Conservation (phyloP, 2,797 vertebrate species). For the Pseudocheirus occidentalis region DNA sequence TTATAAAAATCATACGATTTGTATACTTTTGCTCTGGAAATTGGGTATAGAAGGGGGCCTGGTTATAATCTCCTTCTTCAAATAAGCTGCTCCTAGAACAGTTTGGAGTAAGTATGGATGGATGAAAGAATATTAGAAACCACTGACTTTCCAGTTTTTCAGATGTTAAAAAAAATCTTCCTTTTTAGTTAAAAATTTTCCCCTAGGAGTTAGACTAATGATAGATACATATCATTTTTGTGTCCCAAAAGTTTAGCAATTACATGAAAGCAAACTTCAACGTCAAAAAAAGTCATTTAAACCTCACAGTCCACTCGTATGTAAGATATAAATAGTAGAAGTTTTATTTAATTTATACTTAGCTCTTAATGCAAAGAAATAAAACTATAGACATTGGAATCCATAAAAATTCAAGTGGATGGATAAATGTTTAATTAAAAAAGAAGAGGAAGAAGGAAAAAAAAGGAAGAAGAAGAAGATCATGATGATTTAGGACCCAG, state of each 20-base stretch:
- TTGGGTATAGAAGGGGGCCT: not conserved
- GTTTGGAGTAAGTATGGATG: not conserved
- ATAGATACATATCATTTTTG: not conserved
- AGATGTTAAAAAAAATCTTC: not conserved
- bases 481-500: not conserved
- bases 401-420: not conserved
- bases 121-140: not conserved
- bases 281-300: not conserved
- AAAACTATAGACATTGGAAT: not conserved
- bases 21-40: not conserved
- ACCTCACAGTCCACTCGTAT: not conserved
- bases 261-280: not conserved
- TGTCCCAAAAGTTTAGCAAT: not conserved
- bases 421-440: not conserved
- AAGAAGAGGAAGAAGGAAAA: not conserved
- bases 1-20: not conserved
- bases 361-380: not conserved
- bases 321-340: not conserved
- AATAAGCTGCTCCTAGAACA: not conserved
- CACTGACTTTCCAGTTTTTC: not conserved
- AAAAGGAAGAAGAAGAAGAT: not conserved
- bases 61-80: not conserved
- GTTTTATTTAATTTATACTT: not conserved
- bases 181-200: not conserved
- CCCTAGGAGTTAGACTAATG: not conserved